Evolutionary conservation across 2,888 invertebrate genomes (phyloP).

Genomic region (Athalia circularis): DNA sequence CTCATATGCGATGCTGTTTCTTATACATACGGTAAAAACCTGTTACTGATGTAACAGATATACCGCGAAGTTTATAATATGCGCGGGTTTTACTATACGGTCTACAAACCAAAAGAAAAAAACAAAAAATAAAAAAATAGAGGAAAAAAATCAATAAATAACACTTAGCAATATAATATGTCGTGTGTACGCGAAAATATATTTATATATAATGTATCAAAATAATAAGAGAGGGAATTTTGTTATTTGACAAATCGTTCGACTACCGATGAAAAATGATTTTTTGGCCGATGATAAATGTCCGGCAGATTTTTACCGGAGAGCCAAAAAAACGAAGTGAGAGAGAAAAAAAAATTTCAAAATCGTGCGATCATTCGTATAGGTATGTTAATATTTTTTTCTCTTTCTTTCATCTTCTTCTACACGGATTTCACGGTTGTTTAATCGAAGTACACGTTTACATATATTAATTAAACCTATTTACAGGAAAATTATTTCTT

Average conservation of each 20-base stretch:
- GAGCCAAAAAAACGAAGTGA: no score
- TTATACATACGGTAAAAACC: constrained; percentile 12
- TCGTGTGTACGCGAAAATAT: neutral
- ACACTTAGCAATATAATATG: neutral
- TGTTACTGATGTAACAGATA: constrained; percentile 22
- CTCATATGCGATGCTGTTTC: neutral
- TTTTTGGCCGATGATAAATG: neutral
- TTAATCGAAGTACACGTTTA: no score
- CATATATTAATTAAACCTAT: no score
- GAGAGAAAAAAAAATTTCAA: no score
- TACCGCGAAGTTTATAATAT: neutral
- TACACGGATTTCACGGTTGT: no score
- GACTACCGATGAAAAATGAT: neutral
- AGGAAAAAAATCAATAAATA: neutral
- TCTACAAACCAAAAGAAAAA: no score
- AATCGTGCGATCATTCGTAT: no score
- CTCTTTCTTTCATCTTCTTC: no score
- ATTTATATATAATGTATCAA: neutral
- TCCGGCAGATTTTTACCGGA: no score
- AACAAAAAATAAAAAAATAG: neutral
- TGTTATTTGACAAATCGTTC: constrained; percentile 1
- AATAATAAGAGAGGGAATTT: neutral
- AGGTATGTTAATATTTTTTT: no score
- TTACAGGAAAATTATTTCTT: no score
- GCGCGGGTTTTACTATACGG: constrained; percentile 9